Evolutionary conservation across 2,113 vertebrate species (phyloP).

Genomic region (Acanthochromis polyacanthus): DNA sequence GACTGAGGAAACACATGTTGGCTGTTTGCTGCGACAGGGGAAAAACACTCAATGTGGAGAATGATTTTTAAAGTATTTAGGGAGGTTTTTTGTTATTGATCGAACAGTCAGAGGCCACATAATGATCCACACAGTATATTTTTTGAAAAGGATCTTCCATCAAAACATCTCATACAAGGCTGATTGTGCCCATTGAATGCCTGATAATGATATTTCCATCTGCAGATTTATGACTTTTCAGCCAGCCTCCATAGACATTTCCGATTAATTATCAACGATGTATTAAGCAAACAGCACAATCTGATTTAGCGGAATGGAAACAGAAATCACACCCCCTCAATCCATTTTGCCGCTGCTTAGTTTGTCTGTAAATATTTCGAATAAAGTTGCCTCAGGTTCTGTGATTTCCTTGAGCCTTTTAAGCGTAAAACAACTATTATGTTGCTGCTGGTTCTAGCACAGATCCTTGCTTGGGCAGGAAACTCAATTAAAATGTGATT

Average conservation of each 20-base stretch:
- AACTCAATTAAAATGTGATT: constrained; percentile 77
- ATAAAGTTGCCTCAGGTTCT: constrained; percentile 41
- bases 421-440: constrained; percentile 56
- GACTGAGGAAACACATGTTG: constrained; percentile 46
- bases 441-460: constrained; percentile 41
- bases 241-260: background rate
- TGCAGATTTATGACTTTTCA: too few species aligned
- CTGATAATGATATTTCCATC: background rate
- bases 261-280: constrained; percentile 3
- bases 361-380: constrained; percentile 25
- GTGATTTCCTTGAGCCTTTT: constrained; percentile 44
- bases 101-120: background rate
- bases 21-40: constrained; percentile 28
- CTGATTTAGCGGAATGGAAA: constrained; percentile 6
- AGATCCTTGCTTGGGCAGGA: constrained; percentile 61
- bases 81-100: constrained; percentile 11
- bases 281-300: background rate
- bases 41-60: background rate
- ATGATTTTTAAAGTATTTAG: constrained; percentile 20
- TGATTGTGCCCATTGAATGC: background rate
- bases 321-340: background rate
- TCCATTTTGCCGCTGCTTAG: constrained; percentile 14
- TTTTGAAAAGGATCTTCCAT: background rate
- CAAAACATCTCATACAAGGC: background rate
- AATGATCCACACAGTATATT: background rate